Percentiles rank a stretch among this genome's conserved stretches.
phyloP scores from a whole-genome alignment of 2,797 vertebrate species.

The Amazonetta brasiliensis region DNA sequence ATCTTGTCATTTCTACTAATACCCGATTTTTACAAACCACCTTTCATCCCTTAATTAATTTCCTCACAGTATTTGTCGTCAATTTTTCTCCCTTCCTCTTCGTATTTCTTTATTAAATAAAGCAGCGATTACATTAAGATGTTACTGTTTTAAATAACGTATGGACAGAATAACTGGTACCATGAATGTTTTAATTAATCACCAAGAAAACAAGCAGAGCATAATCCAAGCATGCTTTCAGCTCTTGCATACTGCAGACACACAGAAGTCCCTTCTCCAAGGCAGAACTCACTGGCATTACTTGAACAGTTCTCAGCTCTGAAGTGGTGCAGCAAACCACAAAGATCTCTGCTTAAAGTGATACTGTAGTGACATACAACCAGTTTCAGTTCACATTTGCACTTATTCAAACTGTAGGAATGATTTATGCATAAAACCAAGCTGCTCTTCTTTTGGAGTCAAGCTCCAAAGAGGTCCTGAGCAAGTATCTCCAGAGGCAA shows the following conservation, averaged over 20 bases:
- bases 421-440: background rate
- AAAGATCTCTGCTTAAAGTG: background rate
- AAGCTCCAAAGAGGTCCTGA: background rate
- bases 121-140: slow-evolving; percentile 38
- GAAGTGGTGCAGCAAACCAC: background rate
- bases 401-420: background rate
- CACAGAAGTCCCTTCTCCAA: slow-evolving; percentile 55
- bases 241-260: background rate
- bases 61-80: background rate
- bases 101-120: slow-evolving; percentile 54
- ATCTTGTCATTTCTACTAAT: background rate
- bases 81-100: background rate
- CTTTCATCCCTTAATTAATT: background rate
- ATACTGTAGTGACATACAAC: background rate
- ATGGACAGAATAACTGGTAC: slow-evolving; percentile 55
- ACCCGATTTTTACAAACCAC: background rate
- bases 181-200: slow-evolving; percentile 70
- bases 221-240: slow-evolving; percentile 22
- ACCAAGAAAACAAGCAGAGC: slow-evolving; percentile 64
- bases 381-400: background rate
- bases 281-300: background rate
- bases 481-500: background rate
- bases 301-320: slow-evolving; percentile 36
- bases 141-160: background rate
- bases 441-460: background rate